Percentiles rank a stretch among this genome's conserved stretches.
phyloP scores from a whole-genome alignment of 2,888 invertebrate species.

The Acronicta alni region DNA sequence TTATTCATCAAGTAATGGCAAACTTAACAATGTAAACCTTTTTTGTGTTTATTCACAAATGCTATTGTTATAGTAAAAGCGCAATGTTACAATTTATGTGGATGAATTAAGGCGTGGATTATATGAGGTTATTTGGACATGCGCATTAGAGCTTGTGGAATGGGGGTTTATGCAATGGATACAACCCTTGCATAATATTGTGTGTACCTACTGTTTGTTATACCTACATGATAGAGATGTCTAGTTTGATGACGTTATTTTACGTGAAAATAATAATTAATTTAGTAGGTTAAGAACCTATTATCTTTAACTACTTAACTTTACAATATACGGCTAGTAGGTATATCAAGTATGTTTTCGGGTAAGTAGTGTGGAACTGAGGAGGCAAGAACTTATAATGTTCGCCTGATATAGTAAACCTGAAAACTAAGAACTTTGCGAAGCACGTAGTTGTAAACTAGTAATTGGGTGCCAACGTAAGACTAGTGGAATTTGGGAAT shows the following conservation, averaged over 20 bases:
- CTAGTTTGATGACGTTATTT: not conserved
- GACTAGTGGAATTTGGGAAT: too few species aligned
- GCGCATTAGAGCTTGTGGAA: slow-evolving; percentile 69
- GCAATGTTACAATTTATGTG: slow-evolving; percentile 72
- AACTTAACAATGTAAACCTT: slow-evolving; percentile 48
- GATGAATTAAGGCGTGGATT: slow-evolving; percentile 83
- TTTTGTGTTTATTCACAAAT: slow-evolving; percentile 63
- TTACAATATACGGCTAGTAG: too few species aligned
- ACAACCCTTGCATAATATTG: slow-evolving; percentile 11
- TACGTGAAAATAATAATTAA: too few species aligned
- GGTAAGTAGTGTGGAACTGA: too few species aligned
- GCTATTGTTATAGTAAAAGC: slow-evolving; percentile 63
- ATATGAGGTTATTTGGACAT: slow-evolving; percentile 86
- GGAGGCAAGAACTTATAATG: too few species aligned
- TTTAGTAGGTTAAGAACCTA: too few species aligned
- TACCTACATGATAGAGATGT: not conserved
- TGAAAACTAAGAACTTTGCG: too few species aligned
- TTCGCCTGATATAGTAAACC: too few species aligned
- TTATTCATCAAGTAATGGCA: slow-evolving; percentile 25
- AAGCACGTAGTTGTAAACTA: too few species aligned
- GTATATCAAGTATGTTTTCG: too few species aligned
- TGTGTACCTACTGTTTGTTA: slow-evolving; percentile 1
- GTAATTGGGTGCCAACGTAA: too few species aligned
- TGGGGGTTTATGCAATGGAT: slow-evolving; percentile 40
- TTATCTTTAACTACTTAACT: too few species aligned